Evolutionary conservation across 2,888 invertebrate species (phyloP), one percentile per base, ranked within the genome.

Genomic region (Hirtodrosophila trivittata): DNA sequence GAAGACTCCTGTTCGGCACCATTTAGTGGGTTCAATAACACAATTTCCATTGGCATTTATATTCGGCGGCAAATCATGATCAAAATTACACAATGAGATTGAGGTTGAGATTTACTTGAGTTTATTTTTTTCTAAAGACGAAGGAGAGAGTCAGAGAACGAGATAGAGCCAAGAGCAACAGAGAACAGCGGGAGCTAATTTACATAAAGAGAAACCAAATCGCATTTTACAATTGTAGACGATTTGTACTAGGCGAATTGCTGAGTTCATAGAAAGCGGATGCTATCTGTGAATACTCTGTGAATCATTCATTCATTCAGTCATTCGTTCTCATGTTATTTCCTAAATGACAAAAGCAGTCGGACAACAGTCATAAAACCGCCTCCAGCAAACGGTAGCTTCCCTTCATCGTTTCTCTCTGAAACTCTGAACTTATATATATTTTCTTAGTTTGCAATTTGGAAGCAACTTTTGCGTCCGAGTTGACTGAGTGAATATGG

Each of bases 281-380:
- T 57, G 51, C 51, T 62, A 32, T 41, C n/a, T n/a, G n/a, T n/a
- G n/a, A n/a, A n/a, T n/a, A n/a, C 16, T 52, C 46, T 64, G 47
- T 75, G 84, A 83, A 66, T 83, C 77, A 83, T 66, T 66, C 63
- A 56, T 62, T 66, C n/a, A n/a, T n/a, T n/a, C n/a, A n/a, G n/a
- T n/a, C n/a, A n/a, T n/a, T n/a, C n/a, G n/a, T n/a, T n/a, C n/a
- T 67, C 52, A 54, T 58, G 65, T 74, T 76, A 78, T 74, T 83
- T 76, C 59, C 64, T 30, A 80, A 80, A 80, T 74, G 65, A 56
- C 70, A 70, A 72, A 70, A n/a, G n/a, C n/a, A n/a, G n/a, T n/a
- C n/a, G n/a, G n/a, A n/a, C n/a, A n/a, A n/a, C n/a, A n/a, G n/a
- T n/a, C n/a, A n/a, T n/a, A 66, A 64, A 64, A 64, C 37, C 50